Conservation (phyloP, 2,797 vertebrate species). For the Nyctibius grandis region DNA sequence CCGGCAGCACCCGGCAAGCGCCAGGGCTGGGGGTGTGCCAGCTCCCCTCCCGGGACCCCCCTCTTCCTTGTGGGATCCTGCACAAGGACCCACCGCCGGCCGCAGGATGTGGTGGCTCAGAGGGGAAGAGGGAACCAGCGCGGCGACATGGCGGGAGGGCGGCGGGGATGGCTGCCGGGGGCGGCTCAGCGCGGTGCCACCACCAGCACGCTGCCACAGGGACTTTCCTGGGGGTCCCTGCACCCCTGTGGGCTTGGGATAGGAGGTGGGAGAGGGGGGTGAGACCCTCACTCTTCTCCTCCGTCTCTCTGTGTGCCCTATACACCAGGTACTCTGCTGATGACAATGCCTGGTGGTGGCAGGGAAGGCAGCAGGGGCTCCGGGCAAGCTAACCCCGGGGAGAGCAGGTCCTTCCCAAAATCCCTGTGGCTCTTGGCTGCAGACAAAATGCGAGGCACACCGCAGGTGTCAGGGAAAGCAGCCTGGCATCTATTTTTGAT, state of each 20-base stretch:
- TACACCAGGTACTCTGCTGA: neutral
- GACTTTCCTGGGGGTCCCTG: neutral
- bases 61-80: accelerated
- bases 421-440: neutral
- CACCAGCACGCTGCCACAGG: accelerated
- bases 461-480: neutral
- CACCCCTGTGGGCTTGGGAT: neutral
- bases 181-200: neutral
- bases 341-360: accelerated
- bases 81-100: accelerated
- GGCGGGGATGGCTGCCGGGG: neutral
- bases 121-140: neutral
- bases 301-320: neutral
- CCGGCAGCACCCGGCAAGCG: neutral
- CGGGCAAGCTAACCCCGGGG: accelerated
- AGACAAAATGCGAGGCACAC: neutral
- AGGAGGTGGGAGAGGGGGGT: neutral
- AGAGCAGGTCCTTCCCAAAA: neutral
- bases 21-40: neutral
- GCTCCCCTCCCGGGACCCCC: accelerated
- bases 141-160: accelerated
- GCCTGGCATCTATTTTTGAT: neutral
- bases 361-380: neutral
- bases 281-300: neutral
- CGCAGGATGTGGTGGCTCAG: accelerated